Evolutionary conservation across 1,140 invertebrate species (phyloP), one percentile per base, ranked within the genome.

Genomic region (Theocolax elegans): DNA sequence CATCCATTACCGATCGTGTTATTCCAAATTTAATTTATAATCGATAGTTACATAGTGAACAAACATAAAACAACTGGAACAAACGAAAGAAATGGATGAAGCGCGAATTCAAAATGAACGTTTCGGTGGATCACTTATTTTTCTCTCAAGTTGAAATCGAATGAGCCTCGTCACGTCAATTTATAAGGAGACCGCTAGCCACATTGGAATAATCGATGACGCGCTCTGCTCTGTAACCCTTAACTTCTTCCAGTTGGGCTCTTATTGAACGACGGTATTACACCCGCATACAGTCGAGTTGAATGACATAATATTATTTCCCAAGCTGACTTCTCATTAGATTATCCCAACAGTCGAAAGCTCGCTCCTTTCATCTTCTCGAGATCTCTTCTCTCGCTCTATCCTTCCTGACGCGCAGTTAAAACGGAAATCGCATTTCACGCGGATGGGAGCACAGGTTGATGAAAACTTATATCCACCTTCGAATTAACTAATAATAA

Each of bases 121-220:
- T n/a, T n/a, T n/a, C n/a, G n/a, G n/a, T n/a, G n/a, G n/a, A n/a
- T n/a, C n/a, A n/a, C n/a, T n/a, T n/a, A n/a, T n/a, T n/a, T n/a
- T 15, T 3, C 31, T 35, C 10, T 35, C 6, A 23, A 19, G 17
- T 49, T 21, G 6, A 27, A 54, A 48, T 58, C 58, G 7, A 67
- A 48, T 56, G 25, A 46, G n/a, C 17, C 1, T n/a, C 0, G 25
- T 67, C 15, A 44, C 38, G n/a, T 60, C 42, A 19, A 60, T 46
- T 44, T 29, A 60, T 46, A 21, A 46, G n/a, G 29, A 46, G 25
- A 44, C 3, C 3, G 48, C n/a, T 25, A n/a, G n/a, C 25, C 1
- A 7, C 19, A 21, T 44, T 25, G 21, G 40, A 67, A 67, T 51
- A 68, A 68, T 60, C 54, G 40, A 68, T 51, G 13, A 27, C 23